Conservation (phyloP, 2,797 vertebrate species). For the Melanotaenia maccullochi region DNA sequence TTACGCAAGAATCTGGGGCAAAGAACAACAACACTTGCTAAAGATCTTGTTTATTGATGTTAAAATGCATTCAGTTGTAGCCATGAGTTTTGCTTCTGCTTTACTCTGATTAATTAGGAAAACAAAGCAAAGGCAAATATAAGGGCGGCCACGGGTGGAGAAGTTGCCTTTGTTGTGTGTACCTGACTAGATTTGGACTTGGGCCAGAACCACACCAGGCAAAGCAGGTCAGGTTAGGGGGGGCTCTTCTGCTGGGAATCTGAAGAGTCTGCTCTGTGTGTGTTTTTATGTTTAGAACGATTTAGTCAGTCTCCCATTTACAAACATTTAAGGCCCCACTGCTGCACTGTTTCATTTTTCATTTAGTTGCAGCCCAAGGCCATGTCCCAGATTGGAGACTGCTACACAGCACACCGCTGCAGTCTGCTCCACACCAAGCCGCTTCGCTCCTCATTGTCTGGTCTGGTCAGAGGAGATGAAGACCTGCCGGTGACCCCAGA, state of each 20-base stretch:
- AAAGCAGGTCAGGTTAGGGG: slow-evolving; percentile 70
- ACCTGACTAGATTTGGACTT: slow-evolving; percentile 60
- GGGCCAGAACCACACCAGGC: slow-evolving; percentile 44
- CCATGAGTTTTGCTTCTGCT: slow-evolving; percentile 48
- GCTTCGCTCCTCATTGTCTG: slow-evolving; percentile 76
- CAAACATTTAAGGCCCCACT: slow-evolving; percentile 78
- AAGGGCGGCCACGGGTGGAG: slow-evolving; percentile 41
- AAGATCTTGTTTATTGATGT: slow-evolving; percentile 78
- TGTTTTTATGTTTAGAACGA: slow-evolving; percentile 72
- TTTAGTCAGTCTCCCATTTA: slow-evolving; percentile 79
- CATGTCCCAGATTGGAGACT: slow-evolving; percentile 78
- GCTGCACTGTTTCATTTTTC: slow-evolving; percentile 78
- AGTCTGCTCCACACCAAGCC: slow-evolving; percentile 55
- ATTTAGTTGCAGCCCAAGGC: slow-evolving; percentile 81
- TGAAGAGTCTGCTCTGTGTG: slow-evolving; percentile 71
- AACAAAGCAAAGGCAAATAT: slow-evolving; percentile 69
- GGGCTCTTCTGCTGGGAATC: slow-evolving; percentile 70
- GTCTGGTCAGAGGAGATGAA: slow-evolving; percentile 77
- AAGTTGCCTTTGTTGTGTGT: slow-evolving; percentile 47
- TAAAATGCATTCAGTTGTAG: slow-evolving; percentile 70
- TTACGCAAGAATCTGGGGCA: slow-evolving; percentile 76
- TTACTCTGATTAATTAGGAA: slow-evolving; percentile 64
- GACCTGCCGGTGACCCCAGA: slow-evolving; percentile 78
- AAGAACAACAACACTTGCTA: slow-evolving; percentile 77
- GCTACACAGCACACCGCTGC: slow-evolving; percentile 61